Percentiles rank a stretch among this genome's conserved stretches.
These are phyloP conservation scores for Clarias laeviceps DNA, from an alignment of 2,797 vertebrate species.

Conservation along the genomic window DNA sequence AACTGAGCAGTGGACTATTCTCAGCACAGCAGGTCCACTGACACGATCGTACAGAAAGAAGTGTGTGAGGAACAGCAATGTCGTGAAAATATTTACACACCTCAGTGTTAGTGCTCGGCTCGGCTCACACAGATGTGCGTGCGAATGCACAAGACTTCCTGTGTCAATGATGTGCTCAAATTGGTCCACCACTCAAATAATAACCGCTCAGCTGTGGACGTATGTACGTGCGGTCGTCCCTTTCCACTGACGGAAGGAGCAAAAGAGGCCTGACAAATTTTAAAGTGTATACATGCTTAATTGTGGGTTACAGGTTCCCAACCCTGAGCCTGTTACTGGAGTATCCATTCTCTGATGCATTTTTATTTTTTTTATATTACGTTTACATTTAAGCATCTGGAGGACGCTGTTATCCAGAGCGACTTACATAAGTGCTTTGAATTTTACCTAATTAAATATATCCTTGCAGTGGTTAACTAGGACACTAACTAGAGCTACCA, in stretches of 20 bases:
- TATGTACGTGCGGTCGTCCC: not conserved
- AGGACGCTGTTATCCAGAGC: no score
- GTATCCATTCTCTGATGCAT: no score
- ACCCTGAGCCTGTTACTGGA: no score
- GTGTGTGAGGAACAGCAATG: not conserved
- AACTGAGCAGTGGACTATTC: not conserved
- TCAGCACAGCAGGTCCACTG: not conserved
- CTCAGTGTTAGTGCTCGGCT: not conserved
- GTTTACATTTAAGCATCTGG: no score
- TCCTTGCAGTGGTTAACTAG: no score
- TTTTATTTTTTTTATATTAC: no score
- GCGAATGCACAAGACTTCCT: no score
- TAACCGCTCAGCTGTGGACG: not conserved
- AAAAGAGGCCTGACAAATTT: not conserved
- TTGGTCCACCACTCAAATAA: not conserved
- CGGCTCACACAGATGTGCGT: not conserved
- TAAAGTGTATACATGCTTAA: no score
- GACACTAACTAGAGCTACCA: no score
- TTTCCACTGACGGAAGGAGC: not conserved
- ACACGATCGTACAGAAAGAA: not conserved
- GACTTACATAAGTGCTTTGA: no score
- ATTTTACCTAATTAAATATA: no score
- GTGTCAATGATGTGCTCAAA: not conserved
- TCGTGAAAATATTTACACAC: not conserved
- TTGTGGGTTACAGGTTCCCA: no score